Evolutionary conservation across 2,797 vertebrate species (phyloP).

Genomic region (Rhynchotus rufescens): DNA sequence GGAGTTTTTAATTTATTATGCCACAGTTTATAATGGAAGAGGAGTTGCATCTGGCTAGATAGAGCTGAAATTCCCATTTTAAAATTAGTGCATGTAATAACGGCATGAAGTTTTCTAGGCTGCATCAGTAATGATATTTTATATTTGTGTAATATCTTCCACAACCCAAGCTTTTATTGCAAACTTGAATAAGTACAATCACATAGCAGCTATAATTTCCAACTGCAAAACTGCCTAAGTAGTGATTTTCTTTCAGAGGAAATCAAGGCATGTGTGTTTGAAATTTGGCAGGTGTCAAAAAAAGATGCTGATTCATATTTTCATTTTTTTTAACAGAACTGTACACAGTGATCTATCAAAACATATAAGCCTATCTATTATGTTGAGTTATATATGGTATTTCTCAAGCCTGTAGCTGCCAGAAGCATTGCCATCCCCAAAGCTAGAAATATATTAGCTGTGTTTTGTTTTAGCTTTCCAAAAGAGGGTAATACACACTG

Average conservation of each 20-base stretch:
- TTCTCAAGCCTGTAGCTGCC: not conserved
- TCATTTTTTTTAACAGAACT: not conserved
- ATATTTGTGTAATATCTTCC: not conserved
- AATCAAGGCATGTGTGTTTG: not conserved
- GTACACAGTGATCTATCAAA: not conserved
- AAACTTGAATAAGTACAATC: not conserved
- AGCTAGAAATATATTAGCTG: not conserved
- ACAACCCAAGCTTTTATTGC: not conserved
- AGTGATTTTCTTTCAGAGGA: not conserved
- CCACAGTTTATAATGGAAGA: not conserved
- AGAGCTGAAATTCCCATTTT: not conserved
- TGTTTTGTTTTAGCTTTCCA: not conserved
- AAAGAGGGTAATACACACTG: rapidly evolving
- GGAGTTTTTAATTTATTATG: not conserved
- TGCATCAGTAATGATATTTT: not conserved
- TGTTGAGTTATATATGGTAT: not conserved
- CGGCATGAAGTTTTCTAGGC: not conserved
- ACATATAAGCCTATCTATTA: not conserved
- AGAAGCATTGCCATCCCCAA: not conserved
- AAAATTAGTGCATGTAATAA: not conserved
- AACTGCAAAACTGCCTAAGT: not conserved
- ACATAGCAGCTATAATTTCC: not conserved
- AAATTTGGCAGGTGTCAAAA: not conserved
- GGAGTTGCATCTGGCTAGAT: not conserved
- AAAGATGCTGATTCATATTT: not conserved